These are phyloP conservation scores for Stenoptilia bipunctidactyla DNA, from an alignment of 2,888 invertebrate genomes.

Conservation along the genomic window DNA sequence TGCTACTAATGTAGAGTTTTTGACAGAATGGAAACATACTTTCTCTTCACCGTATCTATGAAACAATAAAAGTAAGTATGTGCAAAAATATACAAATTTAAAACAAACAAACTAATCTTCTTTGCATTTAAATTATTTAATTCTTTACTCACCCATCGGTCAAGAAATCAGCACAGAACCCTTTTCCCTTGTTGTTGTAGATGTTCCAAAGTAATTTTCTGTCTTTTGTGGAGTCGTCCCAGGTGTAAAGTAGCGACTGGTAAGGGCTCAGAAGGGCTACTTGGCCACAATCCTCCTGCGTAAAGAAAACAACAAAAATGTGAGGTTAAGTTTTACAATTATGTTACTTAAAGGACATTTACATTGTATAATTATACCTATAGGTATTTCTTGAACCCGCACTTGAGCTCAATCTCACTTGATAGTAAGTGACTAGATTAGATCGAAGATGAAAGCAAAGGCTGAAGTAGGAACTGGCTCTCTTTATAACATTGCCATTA, in stretches of 20 bases:
- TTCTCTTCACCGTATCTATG: constrained; percentile 77
- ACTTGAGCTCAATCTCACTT: too few species aligned
- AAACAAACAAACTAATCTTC: too few species aligned
- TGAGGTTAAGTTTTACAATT: too few species aligned
- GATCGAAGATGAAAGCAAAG: too few species aligned
- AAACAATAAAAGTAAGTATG: neutral
- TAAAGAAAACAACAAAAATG: too few species aligned
- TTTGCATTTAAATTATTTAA: too few species aligned
- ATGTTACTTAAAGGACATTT: too few species aligned
- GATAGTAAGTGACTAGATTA: too few species aligned
- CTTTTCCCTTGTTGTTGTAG: constrained; percentile 82
- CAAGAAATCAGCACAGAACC: constrained; percentile 78
- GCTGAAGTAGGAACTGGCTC: too few species aligned
- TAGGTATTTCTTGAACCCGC: too few species aligned
- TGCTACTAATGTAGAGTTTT: constrained; percentile 59
- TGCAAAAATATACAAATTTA: neutral
- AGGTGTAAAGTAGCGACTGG: constrained; percentile 82
- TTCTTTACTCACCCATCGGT: constrained; percentile 70
- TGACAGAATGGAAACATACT: constrained; percentile 79
- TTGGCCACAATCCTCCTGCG: constrained; percentile 46
- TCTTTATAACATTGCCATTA: too few species aligned
- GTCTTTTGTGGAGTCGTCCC: constrained; percentile 85
- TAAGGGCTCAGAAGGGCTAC: constrained; percentile 83
- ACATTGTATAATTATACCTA: too few species aligned
- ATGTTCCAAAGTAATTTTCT: constrained; percentile 84